Conservation (phyloP, 1,140 invertebrate species). For the Dendroctonus ponderosae region DNA sequence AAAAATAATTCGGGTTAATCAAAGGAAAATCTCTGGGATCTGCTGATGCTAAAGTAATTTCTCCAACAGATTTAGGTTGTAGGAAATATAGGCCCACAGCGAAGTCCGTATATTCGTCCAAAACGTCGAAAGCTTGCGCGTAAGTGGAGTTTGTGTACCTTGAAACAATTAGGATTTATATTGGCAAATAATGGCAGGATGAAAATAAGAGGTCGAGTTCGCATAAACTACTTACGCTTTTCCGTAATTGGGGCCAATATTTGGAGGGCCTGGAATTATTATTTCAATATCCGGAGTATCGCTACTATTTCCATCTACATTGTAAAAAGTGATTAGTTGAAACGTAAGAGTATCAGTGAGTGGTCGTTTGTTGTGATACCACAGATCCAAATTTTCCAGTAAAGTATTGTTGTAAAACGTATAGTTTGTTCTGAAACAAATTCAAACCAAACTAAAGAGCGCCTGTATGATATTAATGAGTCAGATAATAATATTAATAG, state of each 20-base stretch:
- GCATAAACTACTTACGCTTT: not conserved
- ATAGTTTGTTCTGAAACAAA: not conserved
- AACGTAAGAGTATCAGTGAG: too few species aligned
- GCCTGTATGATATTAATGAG: too few species aligned
- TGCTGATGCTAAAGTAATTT: slow-evolving; percentile 58
- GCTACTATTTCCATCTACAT: not conserved
- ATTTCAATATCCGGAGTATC: slow-evolving; percentile 1
- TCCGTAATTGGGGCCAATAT: not conserved
- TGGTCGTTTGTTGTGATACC: not conserved
- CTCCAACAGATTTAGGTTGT: slow-evolving; percentile 72
- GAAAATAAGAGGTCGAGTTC: too few species aligned
- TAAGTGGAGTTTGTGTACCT: too few species aligned
- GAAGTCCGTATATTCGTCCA: not conserved
- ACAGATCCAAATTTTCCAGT: not conserved
- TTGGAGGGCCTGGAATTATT: not conserved
- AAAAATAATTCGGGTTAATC: slow-evolving; percentile 77
- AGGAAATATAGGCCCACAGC: slow-evolving; percentile 55
- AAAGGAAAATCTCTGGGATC: slow-evolving; percentile 74
- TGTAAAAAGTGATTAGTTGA: not conserved
- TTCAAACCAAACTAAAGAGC: too few species aligned
- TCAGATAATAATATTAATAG: too few species aligned
- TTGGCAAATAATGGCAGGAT: too few species aligned
- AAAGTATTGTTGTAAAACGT: not conserved
- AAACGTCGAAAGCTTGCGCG: not conserved
- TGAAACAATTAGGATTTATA: too few species aligned